These are phyloP conservation scores for Drosophila stalkeri DNA, from an alignment of 2,888 invertebrate genomes.

Conservation along the genomic window DNA sequence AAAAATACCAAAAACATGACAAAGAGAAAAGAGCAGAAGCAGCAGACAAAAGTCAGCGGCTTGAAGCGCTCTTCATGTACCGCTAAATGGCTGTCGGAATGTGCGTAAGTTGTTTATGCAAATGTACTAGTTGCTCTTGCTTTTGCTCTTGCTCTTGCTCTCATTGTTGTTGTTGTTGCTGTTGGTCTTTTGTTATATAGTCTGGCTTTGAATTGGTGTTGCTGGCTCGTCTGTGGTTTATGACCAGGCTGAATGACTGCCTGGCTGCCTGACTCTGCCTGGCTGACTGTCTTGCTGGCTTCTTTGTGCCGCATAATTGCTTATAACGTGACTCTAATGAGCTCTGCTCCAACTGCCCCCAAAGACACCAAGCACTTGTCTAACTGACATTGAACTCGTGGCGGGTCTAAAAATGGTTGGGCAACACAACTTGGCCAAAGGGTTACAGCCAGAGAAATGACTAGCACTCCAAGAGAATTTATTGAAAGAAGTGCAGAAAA, in stretches of 20 bases:
- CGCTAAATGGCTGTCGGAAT: slow-evolving; percentile 70
- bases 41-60: slow-evolving; percentile 42
- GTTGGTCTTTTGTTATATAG: slow-evolving; percentile 9
- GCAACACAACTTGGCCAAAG: slow-evolving; percentile 30
- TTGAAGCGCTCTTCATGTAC: slow-evolving; percentile 49
- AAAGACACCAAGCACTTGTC: slow-evolving; percentile 56
- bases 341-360: slow-evolving; percentile 36
- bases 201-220: slow-evolving; percentile 35
- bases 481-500: slow-evolving; percentile 4
- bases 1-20: slow-evolving; percentile 33
- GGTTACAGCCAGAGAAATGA: slow-evolving; percentile 5
- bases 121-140: slow-evolving; percentile 51
- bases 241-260: slow-evolving; percentile 35
- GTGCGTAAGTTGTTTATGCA: slow-evolving; percentile 73
- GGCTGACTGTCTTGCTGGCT: slow-evolving; percentile 18
- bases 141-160: background rate
- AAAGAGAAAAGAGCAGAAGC: slow-evolving; percentile 29
- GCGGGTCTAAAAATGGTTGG: background rate
- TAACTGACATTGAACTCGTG: slow-evolving; percentile 68
- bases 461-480: background rate
- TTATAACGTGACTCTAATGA: slow-evolving; percentile 73
- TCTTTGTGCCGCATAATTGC: slow-evolving; percentile 55
- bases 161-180: slow-evolving; percentile 20
- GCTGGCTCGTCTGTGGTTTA: slow-evolving; percentile 53
- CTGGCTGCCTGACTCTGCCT: slow-evolving; percentile 14